These are phyloP conservation scores for Dendrocincla fuliginosa DNA, from an alignment of 2,797 vertebrate species.

Conservation along the genomic window DNA sequence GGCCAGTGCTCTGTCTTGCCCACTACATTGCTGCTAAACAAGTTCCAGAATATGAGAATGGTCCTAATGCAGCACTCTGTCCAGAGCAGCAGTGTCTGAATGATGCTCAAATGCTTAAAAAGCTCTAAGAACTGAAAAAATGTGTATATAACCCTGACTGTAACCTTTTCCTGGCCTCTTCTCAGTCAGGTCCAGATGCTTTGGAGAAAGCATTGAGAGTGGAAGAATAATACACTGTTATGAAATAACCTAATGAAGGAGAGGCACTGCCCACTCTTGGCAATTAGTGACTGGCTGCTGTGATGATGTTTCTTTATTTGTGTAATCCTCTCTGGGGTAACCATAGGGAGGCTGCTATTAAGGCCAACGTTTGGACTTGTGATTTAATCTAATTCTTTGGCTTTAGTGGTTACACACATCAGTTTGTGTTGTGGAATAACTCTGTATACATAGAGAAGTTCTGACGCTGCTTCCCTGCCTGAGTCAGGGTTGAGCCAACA, in stretches of 20 bases:
- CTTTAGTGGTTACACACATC: background rate
- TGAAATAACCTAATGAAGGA: background rate
- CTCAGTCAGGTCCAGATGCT: background rate
- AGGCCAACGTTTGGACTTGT: background rate
- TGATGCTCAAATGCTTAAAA: background rate
- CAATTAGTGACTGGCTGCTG: background rate
- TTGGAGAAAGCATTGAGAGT: background rate
- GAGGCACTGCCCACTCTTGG: background rate
- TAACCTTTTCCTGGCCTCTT: background rate
- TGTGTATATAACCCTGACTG: background rate
- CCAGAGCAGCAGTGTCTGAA: background rate
- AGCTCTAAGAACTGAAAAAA: background rate
- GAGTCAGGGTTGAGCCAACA: background rate
- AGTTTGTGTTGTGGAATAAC: background rate
- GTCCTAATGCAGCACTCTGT: background rate
- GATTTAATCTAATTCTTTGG: slow-evolving; percentile 6
- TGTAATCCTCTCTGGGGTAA: slow-evolving; percentile 41
- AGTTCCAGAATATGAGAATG: background rate
- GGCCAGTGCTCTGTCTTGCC: background rate
- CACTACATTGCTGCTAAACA: background rate
- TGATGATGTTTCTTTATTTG: slow-evolving; percentile 29
- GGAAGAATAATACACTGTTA: background rate
- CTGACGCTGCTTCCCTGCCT: background rate
- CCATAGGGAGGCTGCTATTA: background rate
- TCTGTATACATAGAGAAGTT: background rate